Percentiles rank a stretch among this genome's conserved stretches.
These are phyloP conservation scores for Salvator merianae DNA, from an alignment of 2,113 vertebrate genomes.

Conservation along the genomic window DNA sequence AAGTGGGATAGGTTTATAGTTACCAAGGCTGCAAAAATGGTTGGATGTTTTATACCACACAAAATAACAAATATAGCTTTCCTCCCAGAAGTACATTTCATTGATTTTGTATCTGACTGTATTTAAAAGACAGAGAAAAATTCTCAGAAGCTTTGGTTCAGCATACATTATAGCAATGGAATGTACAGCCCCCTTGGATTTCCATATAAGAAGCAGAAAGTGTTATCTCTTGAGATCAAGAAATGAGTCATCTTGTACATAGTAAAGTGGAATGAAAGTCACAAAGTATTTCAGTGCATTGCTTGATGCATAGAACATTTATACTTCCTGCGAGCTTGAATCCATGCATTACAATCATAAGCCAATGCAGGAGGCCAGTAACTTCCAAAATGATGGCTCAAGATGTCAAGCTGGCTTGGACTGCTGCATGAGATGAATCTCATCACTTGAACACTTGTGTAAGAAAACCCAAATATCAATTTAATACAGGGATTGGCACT, in stretches of 20 bases:
- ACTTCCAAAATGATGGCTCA: neutral
- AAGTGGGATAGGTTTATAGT: neutral
- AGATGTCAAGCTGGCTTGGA: neutral
- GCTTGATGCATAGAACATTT: fast-evolving
- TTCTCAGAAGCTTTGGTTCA: slow-evolving; percentile 13
- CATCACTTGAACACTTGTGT: too few species aligned
- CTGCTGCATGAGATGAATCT: neutral
- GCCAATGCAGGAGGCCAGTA: neutral
- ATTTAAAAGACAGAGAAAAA: slow-evolving; percentile 3
- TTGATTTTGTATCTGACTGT: slow-evolving; percentile 13
- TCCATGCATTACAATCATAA: neutral
- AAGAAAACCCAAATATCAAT: too few species aligned
- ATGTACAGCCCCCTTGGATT: slow-evolving; percentile 2
- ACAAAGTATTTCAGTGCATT: fast-evolving
- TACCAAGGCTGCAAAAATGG: neutral
- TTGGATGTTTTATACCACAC: neutral
- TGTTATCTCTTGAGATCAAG: fast-evolving
- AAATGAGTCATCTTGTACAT: fast-evolving
- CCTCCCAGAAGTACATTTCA: slow-evolving; percentile 2
- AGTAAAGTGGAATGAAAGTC: fast-evolving
- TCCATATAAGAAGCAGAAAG: neutral
- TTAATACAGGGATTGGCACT: too few species aligned
- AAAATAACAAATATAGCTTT: neutral
- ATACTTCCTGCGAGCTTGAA: neutral
- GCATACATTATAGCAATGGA: slow-evolving; percentile 15